Evolutionary conservation across 64 coral and sea anemone genomes (phyloP), one percentile per base, ranked within the genome.

Genomic region (Actinia equina): DNA sequence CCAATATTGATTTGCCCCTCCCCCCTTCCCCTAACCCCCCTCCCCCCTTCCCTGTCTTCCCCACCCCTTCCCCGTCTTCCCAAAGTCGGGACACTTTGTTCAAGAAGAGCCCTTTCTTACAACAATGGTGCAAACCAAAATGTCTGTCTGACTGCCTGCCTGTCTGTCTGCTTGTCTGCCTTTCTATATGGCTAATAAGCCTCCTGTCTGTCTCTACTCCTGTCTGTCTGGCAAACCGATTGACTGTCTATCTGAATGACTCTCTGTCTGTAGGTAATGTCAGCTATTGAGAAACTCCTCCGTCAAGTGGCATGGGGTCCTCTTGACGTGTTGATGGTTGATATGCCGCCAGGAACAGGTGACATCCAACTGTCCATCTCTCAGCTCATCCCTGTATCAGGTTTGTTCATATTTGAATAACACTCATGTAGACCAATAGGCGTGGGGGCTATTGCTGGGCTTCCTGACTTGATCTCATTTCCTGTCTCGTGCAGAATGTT

Each of bases 341-440:
- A 99, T 87, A 99, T 99, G 97, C 97, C 97, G 18, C 97, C 97
- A 63, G 97, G 97, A 52, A 99, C 97, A 70, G 97, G 95, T 19
- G 95, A 98, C 85, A 98, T 90, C 30, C 95, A 98, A 84, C 44
- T 98, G 10, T 98, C 95, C 5, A 94, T 98, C 78, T 98, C 95
- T 83, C 95, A 98, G 59, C 80, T 89, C 3, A 94, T 98, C 12
- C 95, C 95, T n/a, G 89, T 98, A 6, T 91, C 95, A 98, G 95
- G 95, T 98, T 49, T 77, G 26, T 49, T 37, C 30, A 37, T 37
- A 37, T 37, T 37, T 37, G 30, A 37, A 37, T 37, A 37, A 37
- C 0, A 37, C 30, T 37, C 30, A 37, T 37, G 30, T 37, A 37
- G 30, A 37, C 30, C 30, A 37, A 37, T 37, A 37, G 30, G 0